These are phyloP conservation scores for Zaprionus lineosus DNA, from an alignment of 2,888 invertebrate species.

Conservation along the genomic window DNA sequence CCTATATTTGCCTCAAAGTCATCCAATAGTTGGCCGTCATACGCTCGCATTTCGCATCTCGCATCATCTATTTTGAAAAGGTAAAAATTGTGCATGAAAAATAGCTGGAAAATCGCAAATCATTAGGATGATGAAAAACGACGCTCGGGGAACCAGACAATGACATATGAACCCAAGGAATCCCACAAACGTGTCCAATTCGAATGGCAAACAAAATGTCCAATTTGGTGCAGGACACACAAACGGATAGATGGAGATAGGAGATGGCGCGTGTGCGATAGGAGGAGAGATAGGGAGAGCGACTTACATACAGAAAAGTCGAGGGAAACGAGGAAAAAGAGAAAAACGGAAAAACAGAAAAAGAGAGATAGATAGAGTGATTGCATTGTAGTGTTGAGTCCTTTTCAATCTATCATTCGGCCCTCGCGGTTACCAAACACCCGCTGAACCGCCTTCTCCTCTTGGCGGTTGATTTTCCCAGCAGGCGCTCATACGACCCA, in stretches of 20 bases:
- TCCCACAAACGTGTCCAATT: constrained; percentile 33
- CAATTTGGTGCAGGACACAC: constrained; percentile 8
- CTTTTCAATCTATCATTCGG: constrained; percentile 72
- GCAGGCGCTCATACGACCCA: constrained; percentile 34
- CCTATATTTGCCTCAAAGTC: no score
- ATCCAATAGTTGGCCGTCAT: no score
- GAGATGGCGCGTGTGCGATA: neutral
- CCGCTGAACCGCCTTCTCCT: neutral
- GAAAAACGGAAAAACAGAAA: no score
- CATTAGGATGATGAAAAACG: constrained; percentile 56
- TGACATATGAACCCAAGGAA: constrained; percentile 49
- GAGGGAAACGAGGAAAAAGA: no score
- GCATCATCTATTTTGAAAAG: no score
- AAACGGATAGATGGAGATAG: neutral
- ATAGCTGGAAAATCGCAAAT: constrained; percentile 50
- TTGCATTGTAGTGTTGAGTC: constrained; percentile 14
- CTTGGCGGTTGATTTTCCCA: no score
- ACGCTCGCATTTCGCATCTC: no score
- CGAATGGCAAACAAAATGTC: neutral
- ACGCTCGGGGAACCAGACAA: constrained; percentile 45
- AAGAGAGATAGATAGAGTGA: neutral
- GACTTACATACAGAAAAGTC: no score
- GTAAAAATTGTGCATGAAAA: constrained; percentile 25
- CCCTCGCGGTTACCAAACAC: constrained; percentile 54
- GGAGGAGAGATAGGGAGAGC: neutral